Evolutionary conservation across 1,140 invertebrate species (phyloP).

Genomic region (Drosophila sproati): DNA sequence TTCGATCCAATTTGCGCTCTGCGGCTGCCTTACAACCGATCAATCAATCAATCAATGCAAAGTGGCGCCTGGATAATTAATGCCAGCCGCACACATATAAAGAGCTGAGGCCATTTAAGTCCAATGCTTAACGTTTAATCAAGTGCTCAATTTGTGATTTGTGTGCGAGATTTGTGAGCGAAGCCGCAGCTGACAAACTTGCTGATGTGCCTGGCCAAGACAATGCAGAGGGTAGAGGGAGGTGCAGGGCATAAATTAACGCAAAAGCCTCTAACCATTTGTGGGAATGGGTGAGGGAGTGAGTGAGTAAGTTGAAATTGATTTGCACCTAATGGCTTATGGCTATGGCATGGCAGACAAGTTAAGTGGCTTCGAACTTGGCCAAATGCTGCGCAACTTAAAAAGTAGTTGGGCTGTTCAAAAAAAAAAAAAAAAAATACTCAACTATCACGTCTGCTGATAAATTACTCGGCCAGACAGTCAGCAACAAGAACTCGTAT

Average conservation of each 20-base stretch:
- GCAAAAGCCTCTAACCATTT: constrained; percentile 33
- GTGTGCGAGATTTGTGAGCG: constrained; percentile 39
- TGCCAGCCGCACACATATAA: constrained; percentile 22
- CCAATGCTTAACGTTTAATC: constrained; percentile 43
- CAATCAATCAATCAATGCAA: constrained; percentile 25
- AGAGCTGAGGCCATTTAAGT: constrained; percentile 33
- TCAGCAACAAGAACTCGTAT: constrained; percentile 41
- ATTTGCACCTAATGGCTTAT: constrained; percentile 42
- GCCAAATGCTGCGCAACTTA: constrained; percentile 54
- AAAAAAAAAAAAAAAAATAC: constrained; percentile 9
- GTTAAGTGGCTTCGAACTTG: constrained; percentile 58
- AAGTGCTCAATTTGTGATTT: constrained; percentile 51
- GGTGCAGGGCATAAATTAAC: constrained; percentile 39
- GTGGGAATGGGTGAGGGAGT: constrained; percentile 8
- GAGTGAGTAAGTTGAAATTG: constrained; percentile 32
- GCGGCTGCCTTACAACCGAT: constrained; percentile 2
- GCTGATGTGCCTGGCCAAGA: constrained; percentile 1
- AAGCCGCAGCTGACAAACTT: constrained; percentile 48
- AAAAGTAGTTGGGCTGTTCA: constrained; percentile 52
- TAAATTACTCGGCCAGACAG: constrained; percentile 27
- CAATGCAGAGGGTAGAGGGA: neutral
- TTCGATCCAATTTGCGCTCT: neutral
- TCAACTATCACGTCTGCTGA: constrained; percentile 52
- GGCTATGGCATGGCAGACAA: constrained; percentile 23
- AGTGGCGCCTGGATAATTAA: constrained; percentile 40